These are phyloP conservation scores for Microtus pennsylvanicus DNA, from an alignment of 2,113 vertebrate genomes.

Conservation along the genomic window DNA sequence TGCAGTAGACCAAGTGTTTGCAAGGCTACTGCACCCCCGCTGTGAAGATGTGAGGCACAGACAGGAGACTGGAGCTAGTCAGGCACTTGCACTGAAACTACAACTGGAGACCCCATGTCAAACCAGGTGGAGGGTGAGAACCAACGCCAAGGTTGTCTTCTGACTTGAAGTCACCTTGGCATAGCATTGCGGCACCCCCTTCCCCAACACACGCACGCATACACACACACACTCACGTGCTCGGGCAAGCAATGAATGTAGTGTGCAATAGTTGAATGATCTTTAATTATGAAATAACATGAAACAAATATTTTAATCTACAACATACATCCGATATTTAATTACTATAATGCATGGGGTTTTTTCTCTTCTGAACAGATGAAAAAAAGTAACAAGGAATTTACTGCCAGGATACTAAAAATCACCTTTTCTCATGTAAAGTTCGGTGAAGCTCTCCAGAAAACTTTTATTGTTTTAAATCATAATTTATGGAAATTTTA, in stretches of 20 bases:
- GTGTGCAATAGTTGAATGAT: background rate
- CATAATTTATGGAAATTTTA: conserved; percentile 25
- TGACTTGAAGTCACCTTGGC: background rate
- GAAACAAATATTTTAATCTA: background rate
- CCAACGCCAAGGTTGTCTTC: no score
- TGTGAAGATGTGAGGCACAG: background rate
- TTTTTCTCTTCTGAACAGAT: background rate
- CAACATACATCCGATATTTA: conserved; percentile 8
- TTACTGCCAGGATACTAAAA: background rate
- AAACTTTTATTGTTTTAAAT: conserved; percentile 8
- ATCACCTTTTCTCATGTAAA: background rate
- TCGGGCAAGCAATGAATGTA: background rate
- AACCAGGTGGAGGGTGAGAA: background rate
- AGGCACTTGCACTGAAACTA: background rate
- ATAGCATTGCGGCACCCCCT: background rate
- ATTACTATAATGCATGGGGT: background rate
- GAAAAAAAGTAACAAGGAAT: background rate
- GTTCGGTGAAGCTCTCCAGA: background rate
- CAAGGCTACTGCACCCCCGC: background rate
- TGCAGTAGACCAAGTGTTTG: background rate
- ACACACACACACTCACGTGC: background rate
- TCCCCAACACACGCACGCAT: background rate
- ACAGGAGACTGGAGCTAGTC: background rate
- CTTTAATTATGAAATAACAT: conserved; percentile 3
- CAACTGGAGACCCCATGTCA: no score